These are phyloP conservation scores for Oscheius sp. DNA, from an alignment of 2,888 invertebrate species.

Conservation along the genomic window DNA sequence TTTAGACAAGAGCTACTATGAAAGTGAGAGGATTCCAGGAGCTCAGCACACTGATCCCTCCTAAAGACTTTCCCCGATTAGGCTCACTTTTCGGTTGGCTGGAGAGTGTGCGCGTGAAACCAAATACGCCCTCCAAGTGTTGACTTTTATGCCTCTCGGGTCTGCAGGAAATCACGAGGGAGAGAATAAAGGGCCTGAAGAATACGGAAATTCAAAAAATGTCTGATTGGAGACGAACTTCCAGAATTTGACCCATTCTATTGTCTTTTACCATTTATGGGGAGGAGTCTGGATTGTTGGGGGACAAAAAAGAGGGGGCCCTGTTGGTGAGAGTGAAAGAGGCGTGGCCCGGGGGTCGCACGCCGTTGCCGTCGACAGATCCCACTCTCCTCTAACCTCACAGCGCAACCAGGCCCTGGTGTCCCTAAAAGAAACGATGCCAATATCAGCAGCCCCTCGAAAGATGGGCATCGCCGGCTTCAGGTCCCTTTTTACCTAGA, in stretches of 20 bases:
- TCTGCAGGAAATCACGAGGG: not conserved
- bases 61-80: slow-evolving; percentile 11
- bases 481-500: slow-evolving; percentile 29
- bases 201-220: not conserved
- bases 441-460: slow-evolving; percentile 25
- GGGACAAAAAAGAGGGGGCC: not conserved
- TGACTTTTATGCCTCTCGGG: slow-evolving; percentile 34
- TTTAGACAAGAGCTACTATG: too few species aligned
- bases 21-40: too few species aligned
- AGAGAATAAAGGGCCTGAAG: not conserved
- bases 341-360: slow-evolving; percentile 18
- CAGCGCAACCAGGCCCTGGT: not conserved
- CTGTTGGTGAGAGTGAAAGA: not conserved
- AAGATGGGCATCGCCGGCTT: slow-evolving; percentile 52
- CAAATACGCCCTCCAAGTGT: slow-evolving; percentile 33
- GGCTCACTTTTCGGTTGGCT: slow-evolving; percentile 1
- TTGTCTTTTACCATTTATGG: not conserved
- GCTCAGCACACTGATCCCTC: not conserved
- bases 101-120: slow-evolving; percentile 11
- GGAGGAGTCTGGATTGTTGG: slow-evolving; percentile 4
- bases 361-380: slow-evolving; percentile 30
- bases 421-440: slow-evolving; percentile 1
- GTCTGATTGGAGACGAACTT: not conserved
- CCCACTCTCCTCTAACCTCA: slow-evolving; percentile 1
- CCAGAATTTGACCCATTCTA: not conserved